Base-by-base conservation (phyloP, 2,797 vertebrate species). In the Agapornis canus region DNA sequence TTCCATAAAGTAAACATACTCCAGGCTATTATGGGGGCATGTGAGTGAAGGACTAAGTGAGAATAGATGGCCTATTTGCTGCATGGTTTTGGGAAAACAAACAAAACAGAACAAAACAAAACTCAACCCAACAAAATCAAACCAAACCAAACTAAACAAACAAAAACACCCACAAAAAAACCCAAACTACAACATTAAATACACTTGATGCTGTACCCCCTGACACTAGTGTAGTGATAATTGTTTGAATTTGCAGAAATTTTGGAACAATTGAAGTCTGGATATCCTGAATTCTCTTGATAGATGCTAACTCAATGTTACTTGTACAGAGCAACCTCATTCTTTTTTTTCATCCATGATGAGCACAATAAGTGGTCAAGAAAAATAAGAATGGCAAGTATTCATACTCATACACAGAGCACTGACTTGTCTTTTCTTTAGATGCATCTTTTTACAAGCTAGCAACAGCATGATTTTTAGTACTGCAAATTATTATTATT, bases 331-430 rank as follows among this genome's bases (percentile, higher is more conserved):
- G 21, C 17, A 84, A 51, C 2, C 0, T 14, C 25, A 73, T 5
- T 59, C 6, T 3, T 59, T 72, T 63, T 73, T 76, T 54, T 31
- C 8, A 49, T 54, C 48, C 2, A 4, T 17, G 13, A 57, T 25
- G 57, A 42, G 3, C 13, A 81, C n/a, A 59, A 57, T 9, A 14
- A 77, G 3, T 6, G 2, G 6, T 31, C 22, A 86, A 83, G 56
- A 59, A 83, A 90, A 80, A 18, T 9, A 42, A 61, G 54, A 84
- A 61, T 6, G 17, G 8, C n/a, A 66, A 76, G 43, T 47, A 61
- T 31, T 61, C 37, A 12, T 9, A 71, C 0, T 1, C 21, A 27
- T 11, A 31, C 0, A 2, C 0, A 85, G 6, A 52, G 3, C 10
- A 76, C 10, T 56, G 23, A 51, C 5, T 27, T 66, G 6, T 37